A percentile compares a stretch with the other conserved stretches of the same genome.
Conservation (phyloP, 1,140 invertebrate genomes). For the Bombus affinis region DNA sequence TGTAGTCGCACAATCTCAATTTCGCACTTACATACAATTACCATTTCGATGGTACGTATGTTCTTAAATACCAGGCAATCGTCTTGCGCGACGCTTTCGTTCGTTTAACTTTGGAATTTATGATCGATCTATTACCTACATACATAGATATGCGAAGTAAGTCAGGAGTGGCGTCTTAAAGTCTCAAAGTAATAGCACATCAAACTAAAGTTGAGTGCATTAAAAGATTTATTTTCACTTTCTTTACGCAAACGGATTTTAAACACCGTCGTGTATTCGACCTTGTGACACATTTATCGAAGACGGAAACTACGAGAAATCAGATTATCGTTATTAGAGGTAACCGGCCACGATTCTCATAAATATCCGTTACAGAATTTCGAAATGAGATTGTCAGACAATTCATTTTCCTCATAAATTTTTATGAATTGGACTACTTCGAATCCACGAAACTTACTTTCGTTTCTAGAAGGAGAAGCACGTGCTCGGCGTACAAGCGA, state of each 20-base stretch:
- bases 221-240: slow-evolving; percentile 36
- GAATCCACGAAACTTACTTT: slow-evolving; percentile 22
- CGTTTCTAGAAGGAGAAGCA: not conserved
- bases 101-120: no score
- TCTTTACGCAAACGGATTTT: not conserved
- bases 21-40: no score
- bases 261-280: not conserved
- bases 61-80: no score
- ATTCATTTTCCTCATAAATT: slow-evolving; percentile 47
- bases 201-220: not conserved
- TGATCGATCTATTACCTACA: no score
- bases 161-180: no score
- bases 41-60: no score
- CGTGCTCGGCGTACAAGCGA: slow-evolving; percentile 34
- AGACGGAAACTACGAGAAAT: not conserved
- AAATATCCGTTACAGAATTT: slow-evolving; percentile 39
- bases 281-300: slow-evolving; percentile 5
- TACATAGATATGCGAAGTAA: no score
- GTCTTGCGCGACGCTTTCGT: no score
- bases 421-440: slow-evolving; percentile 37
- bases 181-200: no score
- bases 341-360: not conserved
- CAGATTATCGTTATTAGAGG: not conserved
- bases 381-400: slow-evolving; percentile 22
- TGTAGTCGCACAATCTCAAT: no score